phyloP scores from a whole-genome alignment of 2,113 vertebrate species.

The Isurus oxyrinchus region DNA sequence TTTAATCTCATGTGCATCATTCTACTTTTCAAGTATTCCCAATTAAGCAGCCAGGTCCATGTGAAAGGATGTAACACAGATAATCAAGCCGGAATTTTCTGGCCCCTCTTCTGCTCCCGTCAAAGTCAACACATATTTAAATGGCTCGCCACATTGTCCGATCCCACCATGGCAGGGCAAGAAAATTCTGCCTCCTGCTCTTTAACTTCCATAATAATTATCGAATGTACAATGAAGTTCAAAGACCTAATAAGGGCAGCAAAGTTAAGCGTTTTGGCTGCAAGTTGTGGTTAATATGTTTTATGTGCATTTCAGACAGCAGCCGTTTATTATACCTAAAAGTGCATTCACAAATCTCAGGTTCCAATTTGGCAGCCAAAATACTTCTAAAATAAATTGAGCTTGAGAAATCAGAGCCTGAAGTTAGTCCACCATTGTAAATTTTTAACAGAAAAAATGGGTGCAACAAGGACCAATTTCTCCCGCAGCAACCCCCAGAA shows the following conservation, averaged over 20 bases:
- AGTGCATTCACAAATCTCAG: not conserved
- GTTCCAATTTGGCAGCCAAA: not conserved
- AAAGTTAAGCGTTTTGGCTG: not conserved
- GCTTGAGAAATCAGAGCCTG: not conserved
- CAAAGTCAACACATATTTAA: no score
- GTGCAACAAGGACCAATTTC: not conserved
- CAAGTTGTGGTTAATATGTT: not conserved
- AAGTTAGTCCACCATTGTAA: not conserved
- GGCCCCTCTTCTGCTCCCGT: no score
- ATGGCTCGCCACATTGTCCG: no score
- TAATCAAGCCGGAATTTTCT: no score
- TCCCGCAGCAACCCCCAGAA: not conserved
- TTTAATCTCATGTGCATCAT: not conserved
- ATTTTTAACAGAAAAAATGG: not conserved
- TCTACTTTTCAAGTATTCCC: not conserved
- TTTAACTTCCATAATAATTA: not conserved
- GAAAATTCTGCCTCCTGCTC: not conserved
- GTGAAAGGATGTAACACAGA: not conserved
- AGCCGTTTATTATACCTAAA: not conserved
- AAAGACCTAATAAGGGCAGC: not conserved
- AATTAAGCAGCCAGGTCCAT: not conserved
- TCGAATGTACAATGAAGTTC: not conserved
- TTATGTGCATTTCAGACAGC: not conserved
- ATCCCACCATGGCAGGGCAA: not conserved
- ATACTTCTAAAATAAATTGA: not conserved